phyloP scores from a whole-genome alignment of 2,888 invertebrate species.

The Oegoconia quadripuncta region DNA sequence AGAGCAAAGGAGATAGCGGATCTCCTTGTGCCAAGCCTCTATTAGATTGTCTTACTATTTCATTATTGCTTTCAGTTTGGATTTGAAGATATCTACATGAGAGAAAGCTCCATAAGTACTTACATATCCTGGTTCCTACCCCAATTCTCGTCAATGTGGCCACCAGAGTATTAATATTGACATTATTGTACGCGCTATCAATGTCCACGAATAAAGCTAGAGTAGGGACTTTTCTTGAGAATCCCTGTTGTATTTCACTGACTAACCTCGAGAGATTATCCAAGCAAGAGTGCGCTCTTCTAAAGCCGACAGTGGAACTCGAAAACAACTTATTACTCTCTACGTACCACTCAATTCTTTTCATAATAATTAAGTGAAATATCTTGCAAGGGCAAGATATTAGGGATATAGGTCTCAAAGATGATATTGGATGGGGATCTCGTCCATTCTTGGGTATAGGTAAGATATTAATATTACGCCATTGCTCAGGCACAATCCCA shows the following conservation, averaged over 20 bases:
- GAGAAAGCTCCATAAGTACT: too few species aligned
- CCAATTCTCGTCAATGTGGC: neutral
- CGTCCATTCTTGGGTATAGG: neutral
- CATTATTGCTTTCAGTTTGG: neutral
- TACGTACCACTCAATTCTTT: constrained; percentile 17
- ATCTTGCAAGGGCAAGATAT: neutral
- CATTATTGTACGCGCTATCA: constrained; percentile 2
- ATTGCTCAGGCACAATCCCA: too few species aligned
- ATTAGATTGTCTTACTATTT: neutral
- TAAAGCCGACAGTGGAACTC: constrained; percentile 10
- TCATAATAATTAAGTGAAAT: neutral
- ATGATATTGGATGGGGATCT: neutral
- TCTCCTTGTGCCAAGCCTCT: constrained; percentile 19
- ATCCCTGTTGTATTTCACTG: constrained; percentile 8
- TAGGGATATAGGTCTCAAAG: neutral
- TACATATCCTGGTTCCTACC: too few species aligned
- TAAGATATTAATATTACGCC: too few species aligned
- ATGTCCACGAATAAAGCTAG: constrained; percentile 3
- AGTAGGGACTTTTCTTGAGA: constrained; percentile 1
- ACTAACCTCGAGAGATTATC: constrained; percentile 15
- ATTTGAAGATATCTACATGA: constrained; percentile 7
- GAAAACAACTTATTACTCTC: constrained; percentile 14
- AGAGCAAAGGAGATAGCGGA: constrained; percentile 19
- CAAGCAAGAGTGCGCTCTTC: constrained; percentile 11
- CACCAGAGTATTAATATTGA: neutral